phyloP scores from a whole-genome alignment of 2,113 vertebrate species.

The Oreochromis niloticus region DNA sequence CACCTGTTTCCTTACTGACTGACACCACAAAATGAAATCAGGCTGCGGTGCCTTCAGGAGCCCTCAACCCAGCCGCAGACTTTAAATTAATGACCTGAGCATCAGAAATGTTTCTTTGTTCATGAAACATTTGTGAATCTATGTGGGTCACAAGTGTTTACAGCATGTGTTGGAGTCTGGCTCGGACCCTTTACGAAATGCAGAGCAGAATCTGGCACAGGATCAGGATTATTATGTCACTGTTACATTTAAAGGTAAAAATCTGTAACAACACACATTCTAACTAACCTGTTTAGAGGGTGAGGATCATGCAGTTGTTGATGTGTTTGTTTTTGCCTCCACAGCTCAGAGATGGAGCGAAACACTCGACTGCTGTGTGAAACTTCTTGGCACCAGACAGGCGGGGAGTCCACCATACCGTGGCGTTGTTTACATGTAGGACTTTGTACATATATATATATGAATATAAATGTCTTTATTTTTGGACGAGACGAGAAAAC shows the following conservation, averaged over 20 bases:
- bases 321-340: conserved; percentile 26
- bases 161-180: neutral
- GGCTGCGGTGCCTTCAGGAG: neutral
- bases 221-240: neutral
- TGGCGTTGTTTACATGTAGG: conserved; percentile 64
- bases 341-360: conserved; percentile 78
- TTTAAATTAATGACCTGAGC: neutral
- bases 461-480: conserved; percentile 29
- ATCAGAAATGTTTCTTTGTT: neutral
- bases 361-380: conserved; percentile 52
- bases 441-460: conserved; percentile 32
- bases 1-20: conserved; percentile 9
- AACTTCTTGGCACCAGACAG: neutral
- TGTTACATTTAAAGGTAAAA: neutral
- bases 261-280: neutral
- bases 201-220: neutral
- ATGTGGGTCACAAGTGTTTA: neutral
- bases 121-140: neutral
- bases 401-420: neutral
- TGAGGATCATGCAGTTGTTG: neutral
- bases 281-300: neutral
- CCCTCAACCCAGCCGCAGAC: neutral
- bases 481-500: neutral
- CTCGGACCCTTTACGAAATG: neutral
- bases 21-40: neutral